A percentile compares a stretch with the other conserved stretches of the same genome.
Conservation (phyloP, 2,113 vertebrate genomes). For the Cheilinus undulatus region DNA sequence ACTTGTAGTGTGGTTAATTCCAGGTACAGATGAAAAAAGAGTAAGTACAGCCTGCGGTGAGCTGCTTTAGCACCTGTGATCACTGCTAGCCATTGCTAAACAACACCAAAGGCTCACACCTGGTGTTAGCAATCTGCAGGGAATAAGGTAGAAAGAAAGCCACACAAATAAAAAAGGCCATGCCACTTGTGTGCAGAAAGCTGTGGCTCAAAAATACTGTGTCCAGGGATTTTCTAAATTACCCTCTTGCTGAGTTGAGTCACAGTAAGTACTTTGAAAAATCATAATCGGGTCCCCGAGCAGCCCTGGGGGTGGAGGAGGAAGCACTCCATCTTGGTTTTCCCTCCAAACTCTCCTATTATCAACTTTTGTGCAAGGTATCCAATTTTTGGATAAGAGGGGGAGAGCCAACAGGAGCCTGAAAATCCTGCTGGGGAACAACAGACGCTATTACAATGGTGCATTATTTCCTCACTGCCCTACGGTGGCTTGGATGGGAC, state of each 20-base stretch:
- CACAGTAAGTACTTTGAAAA: slow-evolving; percentile 57
- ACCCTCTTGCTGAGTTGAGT: slow-evolving; percentile 59
- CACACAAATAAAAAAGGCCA: slow-evolving; percentile 32
- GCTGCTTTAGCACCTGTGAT: slow-evolving; percentile 57
- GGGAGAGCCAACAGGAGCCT: slow-evolving; percentile 25
- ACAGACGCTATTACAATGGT: slow-evolving; percentile 55
- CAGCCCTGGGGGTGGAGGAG: slow-evolving; percentile 36
- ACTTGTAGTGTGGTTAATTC: slow-evolving; percentile 42
- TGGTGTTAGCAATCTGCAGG: slow-evolving; percentile 49
- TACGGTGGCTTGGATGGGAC: slow-evolving; percentile 57
- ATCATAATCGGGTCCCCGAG: slow-evolving; percentile 58
- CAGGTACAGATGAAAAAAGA: slow-evolving; percentile 10
- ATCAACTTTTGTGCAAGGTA: slow-evolving; percentile 72
- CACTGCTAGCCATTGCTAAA: slow-evolving; percentile 44
- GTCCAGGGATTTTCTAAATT: slow-evolving; percentile 57
- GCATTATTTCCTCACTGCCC: slow-evolving; percentile 60
- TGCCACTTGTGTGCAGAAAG: slow-evolving; percentile 35
- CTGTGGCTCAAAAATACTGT: slow-evolving; percentile 33
- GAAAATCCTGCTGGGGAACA: slow-evolving; percentile 43
- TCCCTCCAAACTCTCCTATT: slow-evolving; percentile 63
- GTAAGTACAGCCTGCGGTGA: slow-evolving; percentile 36
- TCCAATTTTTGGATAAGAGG: slow-evolving; percentile 50
- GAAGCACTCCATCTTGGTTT: slow-evolving; percentile 61
- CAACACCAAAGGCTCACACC: slow-evolving; percentile 48
- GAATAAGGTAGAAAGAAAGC: neutral